Evolutionary conservation across 2,888 invertebrate species (phyloP), one percentile per base, ranked within the genome.

Genomic region (Cephus spinipes): DNA sequence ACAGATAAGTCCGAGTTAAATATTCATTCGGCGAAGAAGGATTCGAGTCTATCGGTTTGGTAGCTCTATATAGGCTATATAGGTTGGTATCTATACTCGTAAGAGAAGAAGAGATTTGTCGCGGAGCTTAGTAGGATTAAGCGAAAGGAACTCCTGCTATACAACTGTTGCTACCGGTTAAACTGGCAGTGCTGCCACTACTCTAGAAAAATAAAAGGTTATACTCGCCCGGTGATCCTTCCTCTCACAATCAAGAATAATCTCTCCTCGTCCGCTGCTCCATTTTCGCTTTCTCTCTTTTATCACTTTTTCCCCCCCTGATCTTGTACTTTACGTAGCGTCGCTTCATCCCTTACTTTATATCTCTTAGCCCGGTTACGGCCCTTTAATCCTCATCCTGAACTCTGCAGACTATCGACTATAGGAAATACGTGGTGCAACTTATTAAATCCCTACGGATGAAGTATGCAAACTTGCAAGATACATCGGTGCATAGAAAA

Each of bases 1-100:
- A 75, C 77, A 77, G 85, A 83, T 85, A 83, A 85, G 83, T 82
- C 80, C 83, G 85, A 87, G 87, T 87, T 85, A 87, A 88, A 87
- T 88, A 88, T 88, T 87, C 87, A 87, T 87, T 85, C 82, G 77
- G 74, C 80, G 83, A 78, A 83, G 75, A 81, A 81, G 79, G 81
- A 71, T 15, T 32, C 71, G 71, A 71, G 71, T 55, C 55, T 55
- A 55, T 55, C 23, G 23, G 55, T 30, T 68, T 77, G 33, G 23
- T 69, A n/a, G 32, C 31, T 23, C 32, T n/a, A 35, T 32, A 55
- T 23, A 68, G 71, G 3, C 32, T n/a, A 35, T 32, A 55, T 23
- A 68, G 71, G 1, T 69, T 31, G 31, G 68, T 23, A 15, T 69
- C 76, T 31, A 30, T 31, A 71, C 71, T 12, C 71, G 71, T 71